phyloP scores from a whole-genome alignment of 2,888 invertebrate species.

The Eulithis prunata region DNA sequence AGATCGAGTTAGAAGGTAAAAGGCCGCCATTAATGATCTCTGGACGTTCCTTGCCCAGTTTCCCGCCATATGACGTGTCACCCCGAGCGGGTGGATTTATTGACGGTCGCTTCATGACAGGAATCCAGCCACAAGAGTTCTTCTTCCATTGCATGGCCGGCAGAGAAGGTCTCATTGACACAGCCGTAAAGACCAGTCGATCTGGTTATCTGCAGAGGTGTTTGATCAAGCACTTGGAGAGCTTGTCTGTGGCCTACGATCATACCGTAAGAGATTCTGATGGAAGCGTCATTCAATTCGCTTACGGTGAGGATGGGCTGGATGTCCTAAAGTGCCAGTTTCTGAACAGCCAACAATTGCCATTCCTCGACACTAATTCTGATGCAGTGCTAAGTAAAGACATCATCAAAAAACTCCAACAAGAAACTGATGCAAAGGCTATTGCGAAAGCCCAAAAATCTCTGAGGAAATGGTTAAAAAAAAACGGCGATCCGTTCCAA shows the following conservation, averaged over 20 bases:
- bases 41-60: constrained; percentile 96
- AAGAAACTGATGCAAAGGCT: constrained; percentile 75
- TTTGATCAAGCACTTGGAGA: constrained; percentile 98
- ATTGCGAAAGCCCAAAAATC: constrained; percentile 85
- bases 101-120: constrained; percentile 98
- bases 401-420: constrained; percentile 84
- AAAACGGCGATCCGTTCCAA: constrained; percentile 71
- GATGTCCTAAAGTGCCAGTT: constrained; percentile 95
- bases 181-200: constrained; percentile 99
- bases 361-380: constrained; percentile 93
- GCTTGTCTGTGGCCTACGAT: constrained; percentile 96
- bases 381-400: constrained; percentile 86
- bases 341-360: constrained; percentile 89
- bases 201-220: constrained; percentile 99
- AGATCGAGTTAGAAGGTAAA: constrained; percentile 99
- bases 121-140: constrained; percentile 98
- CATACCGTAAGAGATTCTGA: constrained; percentile 98
- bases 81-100: constrained; percentile 98
- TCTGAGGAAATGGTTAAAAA: constrained; percentile 86
- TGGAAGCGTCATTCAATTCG: constrained; percentile 95
- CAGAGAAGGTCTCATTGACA: constrained; percentile 99
- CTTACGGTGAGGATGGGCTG: constrained; percentile 97
- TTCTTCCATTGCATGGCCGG: constrained; percentile 99
- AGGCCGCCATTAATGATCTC: constrained; percentile 97
- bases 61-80: constrained; percentile 92